Base-by-base conservation (phyloP, 64 coral and sea anemone species). In the Stichodactyla mertensii region DNA sequence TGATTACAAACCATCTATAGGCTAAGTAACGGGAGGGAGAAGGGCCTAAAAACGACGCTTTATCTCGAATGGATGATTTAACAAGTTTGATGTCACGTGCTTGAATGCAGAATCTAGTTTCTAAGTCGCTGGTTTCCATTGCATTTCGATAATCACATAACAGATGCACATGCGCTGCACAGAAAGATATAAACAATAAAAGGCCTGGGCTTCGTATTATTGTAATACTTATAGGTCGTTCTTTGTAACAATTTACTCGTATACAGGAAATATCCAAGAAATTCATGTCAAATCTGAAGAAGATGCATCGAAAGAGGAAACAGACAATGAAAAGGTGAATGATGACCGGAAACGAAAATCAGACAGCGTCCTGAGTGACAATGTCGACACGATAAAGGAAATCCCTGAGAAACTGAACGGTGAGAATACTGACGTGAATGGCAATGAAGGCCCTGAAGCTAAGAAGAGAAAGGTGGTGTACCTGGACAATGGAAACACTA, bases 391-490 rank as follows among this genome's bases (percentile, higher is more conserved):
- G 2, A 86, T 92, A 28, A 90, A 89, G 6, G 87, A 92, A 54
- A 78, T 85, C 6, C 7, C 87, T 8, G 89, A 95, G 71, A 91
- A 93, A 23, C 83, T 89, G 7, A 90, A 82, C 28, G 74, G 84
- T 18, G 86, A 85, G 26, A 95, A 89, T 62, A 94, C 97, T 19
- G 93, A 99, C 16, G 97, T 95, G 7, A 94, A 99, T 80, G 97
- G 88, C n/a, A 92, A 92, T 52, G 92, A 91, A 80, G 97, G 93
- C 16, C 97, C 85, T 18, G 93, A 99, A 52, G 83, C 91, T 11
- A 99, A 99, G 86, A 99, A 88, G 77, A 92, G 90, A 69, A 99
- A 99, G 57, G 19, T 87, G 55, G 87, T 82, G 53, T 90, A 99
- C 56, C 64, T 80, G 52, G 95, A 97, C 16, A 92, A 78, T 57